These are phyloP conservation scores for Drosophila merina DNA, from an alignment of 2,888 invertebrate genomes.

Conservation along the genomic window DNA sequence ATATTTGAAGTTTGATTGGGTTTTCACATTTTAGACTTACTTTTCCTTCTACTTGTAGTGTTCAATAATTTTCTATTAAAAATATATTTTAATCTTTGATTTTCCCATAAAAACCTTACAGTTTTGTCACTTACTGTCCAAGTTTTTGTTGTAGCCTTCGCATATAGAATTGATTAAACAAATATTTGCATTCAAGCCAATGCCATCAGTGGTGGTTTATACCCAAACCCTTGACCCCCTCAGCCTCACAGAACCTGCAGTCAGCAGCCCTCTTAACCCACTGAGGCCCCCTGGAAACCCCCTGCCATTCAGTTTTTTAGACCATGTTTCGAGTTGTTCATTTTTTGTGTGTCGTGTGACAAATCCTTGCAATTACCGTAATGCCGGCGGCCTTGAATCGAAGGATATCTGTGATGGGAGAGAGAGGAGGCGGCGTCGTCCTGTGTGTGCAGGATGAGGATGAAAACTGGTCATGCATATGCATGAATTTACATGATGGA, in stretches of 20 bases:
- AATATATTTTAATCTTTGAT: background rate
- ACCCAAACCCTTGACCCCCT: slow-evolving; percentile 10
- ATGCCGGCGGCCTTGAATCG: slow-evolving; percentile 69
- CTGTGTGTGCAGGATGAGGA: background rate
- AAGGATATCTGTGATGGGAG: slow-evolving; percentile 2
- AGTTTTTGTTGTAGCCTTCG: slow-evolving; percentile 5
- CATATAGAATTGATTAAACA: slow-evolving; percentile 71
- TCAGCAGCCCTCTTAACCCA: background rate
- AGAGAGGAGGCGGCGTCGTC: background rate
- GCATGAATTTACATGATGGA: slow-evolving; percentile 32
- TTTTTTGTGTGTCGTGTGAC: slow-evolving; percentile 35
- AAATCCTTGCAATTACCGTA: slow-evolving; percentile 74
- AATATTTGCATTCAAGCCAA: slow-evolving; percentile 60
- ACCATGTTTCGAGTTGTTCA: slow-evolving; percentile 21
- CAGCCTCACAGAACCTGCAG: background rate
- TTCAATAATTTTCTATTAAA: background rate
- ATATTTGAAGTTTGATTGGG: too few relatives aligned
- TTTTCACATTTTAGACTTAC: too few relatives aligned
- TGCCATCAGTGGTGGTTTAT: slow-evolving; percentile 39
- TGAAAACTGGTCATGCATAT: slow-evolving; percentile 19
- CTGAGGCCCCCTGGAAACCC: background rate
- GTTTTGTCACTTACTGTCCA: background rate
- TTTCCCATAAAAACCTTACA: background rate
- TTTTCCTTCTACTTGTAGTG: background rate
- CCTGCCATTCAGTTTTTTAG: slow-evolving; percentile 13